Base-by-base conservation (phyloP, 30 jellyfish, hydroid and myxozoan genomes). In the Pelagia noctiluca region DNA sequence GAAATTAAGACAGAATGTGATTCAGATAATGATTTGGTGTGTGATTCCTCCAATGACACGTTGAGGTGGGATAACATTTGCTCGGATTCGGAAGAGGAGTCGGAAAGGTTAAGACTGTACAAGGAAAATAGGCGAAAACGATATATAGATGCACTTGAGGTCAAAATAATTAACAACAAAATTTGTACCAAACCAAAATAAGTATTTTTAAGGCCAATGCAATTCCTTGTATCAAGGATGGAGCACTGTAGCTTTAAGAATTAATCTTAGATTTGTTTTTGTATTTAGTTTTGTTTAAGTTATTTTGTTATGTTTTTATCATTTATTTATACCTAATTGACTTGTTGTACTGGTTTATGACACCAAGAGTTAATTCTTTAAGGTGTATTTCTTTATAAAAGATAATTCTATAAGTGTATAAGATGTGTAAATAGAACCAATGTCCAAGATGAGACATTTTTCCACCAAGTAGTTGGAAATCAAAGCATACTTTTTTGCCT, bases 41-140 rank as follows among this genome's bases (percentile, higher is more conserved):
- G 29, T 1, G 54, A 67, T 33, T 18, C 29, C 21, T 35, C 67
- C 7, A 80, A 66, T 80, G 90, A 80, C 3, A 80, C 83, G 3
- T 54, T 80, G 8, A 65, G 90, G 37, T 80, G 90, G 90, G 42
- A 61, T 34, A 64, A 69, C 38, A 77, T 67, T 22, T 67, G 90
- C 36, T 80, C 90, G 5, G 90, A 80, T 52, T 80, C 90, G 1
- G 90, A 80, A n/a, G 90, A 80, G 16, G 90, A 80, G 36, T 73
- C 33, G 11, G 90, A 80, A 54, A 37, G 90, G 18, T 66, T 80
- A 35, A 65, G 82, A 38, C 18, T 53, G 11, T 80, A 80, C 47
- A 80, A 80, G 49, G 90, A 80, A 35, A 65, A 80, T 22, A 42
- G 90, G 10, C 48, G 90, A 30, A 66, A 66, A 46, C 50, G 90